Evolutionary conservation across 2,797 vertebrate genomes (phyloP), one percentile per base, ranked within the genome.

Genomic region (Vultur gryphus): DNA sequence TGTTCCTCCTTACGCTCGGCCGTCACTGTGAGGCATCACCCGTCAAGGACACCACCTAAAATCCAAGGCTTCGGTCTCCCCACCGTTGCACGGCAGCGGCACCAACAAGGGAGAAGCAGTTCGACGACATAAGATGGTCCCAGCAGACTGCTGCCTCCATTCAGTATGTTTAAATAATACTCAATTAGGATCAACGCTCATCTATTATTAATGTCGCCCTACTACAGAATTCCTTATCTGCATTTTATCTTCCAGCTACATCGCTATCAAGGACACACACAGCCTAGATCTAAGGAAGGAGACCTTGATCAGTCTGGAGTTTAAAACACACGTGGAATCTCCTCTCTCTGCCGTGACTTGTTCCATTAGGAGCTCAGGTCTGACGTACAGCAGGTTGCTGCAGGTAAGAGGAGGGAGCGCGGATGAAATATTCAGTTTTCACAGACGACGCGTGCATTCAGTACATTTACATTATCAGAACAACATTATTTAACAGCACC

Each of bases 141-240:
- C 97, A 54, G 77, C 87, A 90, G 96, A 78, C 91, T 13, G 54
- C 92, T 66, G 87, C 93, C 94, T 95, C 90, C 85, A 13, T 29
- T 71, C 95, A 16, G 7, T 35, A 33, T 94, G 97, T 95, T 97
- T 97, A 97, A 98, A 97, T 93, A 98, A 93, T 61, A 33, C 94
- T 95, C 94, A 90, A 39, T 94, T 91, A 97, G 90, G 96, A 97
- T 96, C 97, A 97, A 96, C 95, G 54, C 79, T 96, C 94, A 93
- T 96, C 90, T 96, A 95, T 98, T 98, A 98, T 97, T 97, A 95
- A 97, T 67, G 84, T 39, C 59, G 29, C 93, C 95, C 93, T 88
- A 92, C 95, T 55, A 95, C 94, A 92, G 94, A 87, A 86, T 46
- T 86, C 95, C 94, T 93, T 84, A 95, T 96, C 97, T 95, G 95